Evolutionary conservation across 2,113 vertebrate species (phyloP).

Genomic region (Hemiscyllium ocellatum): DNA sequence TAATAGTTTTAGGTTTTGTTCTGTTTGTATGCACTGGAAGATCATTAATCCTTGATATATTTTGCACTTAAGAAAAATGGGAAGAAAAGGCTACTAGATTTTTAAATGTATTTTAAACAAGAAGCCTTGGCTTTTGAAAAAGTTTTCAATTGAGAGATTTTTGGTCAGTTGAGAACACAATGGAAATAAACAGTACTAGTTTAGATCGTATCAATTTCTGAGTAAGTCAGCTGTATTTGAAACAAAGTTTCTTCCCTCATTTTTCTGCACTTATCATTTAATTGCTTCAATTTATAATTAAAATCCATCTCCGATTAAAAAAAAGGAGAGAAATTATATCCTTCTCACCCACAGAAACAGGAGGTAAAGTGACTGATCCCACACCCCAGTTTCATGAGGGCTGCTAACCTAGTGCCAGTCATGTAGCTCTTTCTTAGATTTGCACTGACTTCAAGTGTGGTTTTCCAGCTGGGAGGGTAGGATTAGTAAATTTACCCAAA

Average conservation of each 20-base stretch:
- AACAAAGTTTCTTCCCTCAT: not conserved
- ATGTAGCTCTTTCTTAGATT: not conserved
- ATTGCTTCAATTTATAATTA: not conserved
- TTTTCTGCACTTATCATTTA: not conserved
- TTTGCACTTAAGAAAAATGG: not conserved
- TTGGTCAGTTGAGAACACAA: not conserved
- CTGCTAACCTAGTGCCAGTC: not conserved
- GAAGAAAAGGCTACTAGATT: not conserved
- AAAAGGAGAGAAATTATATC: not conserved
- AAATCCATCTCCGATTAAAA: not conserved
- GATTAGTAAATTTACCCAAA: conserved; percentile 19
- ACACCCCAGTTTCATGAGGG: not conserved
- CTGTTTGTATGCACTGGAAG: not conserved
- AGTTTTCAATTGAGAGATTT: not conserved
- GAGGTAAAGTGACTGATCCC: not conserved
- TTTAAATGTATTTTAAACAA: not conserved
- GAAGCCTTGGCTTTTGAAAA: not conserved
- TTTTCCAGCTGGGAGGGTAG: not conserved
- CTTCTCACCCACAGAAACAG: not conserved
- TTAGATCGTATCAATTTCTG: not conserved
- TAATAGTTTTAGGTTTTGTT: not conserved
- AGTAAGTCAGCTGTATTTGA: not conserved
- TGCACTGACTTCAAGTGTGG: not conserved
- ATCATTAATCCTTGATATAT: not conserved
- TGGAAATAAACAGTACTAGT: not conserved